Base-by-base conservation (phyloP, 30 jellyfish, hydroid and myxozoan genomes). In the Morbakka virulenta region DNA sequence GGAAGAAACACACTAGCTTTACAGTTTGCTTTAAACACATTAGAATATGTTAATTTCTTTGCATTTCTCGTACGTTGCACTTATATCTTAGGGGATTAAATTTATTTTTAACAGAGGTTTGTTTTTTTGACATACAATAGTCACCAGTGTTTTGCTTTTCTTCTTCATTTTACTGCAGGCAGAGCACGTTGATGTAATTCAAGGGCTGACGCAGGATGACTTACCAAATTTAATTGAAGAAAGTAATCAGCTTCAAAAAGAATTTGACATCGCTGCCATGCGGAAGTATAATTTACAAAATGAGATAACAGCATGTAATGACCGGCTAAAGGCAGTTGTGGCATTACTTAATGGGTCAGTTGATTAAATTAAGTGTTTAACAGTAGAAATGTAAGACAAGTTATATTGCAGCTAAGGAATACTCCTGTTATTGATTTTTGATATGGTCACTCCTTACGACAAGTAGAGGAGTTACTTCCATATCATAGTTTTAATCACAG, bases 251-350 rank as follows among this genome's bases (percentile, higher is more conserved):
- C 78, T 86, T 64, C 96, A 70, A 49, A 64, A 78, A 50, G 85
- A 79, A 49, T 86, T 77, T 74, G 96, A 86, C 64, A 88, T 62
- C 21, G 66, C 62, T 20, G 87, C 96, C 17, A 77, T 86, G 64
- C 83, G 73, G 62, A 86, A 86, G 35, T 69, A 21, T 76, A 71
- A 86, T 49, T 34, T 86, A 64, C 62, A 34, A 32, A 67, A 86
- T 72, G 64, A 86, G 48, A 86, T 86, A 48, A 62, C 30, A 28
- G 92, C 70, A 26, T 86, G 66, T 36, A 64, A 88, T 0, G 88
- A 62, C 66, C 69, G 69, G 64, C 63, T 86, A 49, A 77, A 78
- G 50, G 52, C 85, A 13, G 74, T 82, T 1, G 79, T 84, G 4
- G 83, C 69, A 24, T 62, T 86, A 52, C 81, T 86, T 17, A 85